Conservation (phyloP, 1,140 invertebrate species). For the Trichogramma pretiosum region DNA sequence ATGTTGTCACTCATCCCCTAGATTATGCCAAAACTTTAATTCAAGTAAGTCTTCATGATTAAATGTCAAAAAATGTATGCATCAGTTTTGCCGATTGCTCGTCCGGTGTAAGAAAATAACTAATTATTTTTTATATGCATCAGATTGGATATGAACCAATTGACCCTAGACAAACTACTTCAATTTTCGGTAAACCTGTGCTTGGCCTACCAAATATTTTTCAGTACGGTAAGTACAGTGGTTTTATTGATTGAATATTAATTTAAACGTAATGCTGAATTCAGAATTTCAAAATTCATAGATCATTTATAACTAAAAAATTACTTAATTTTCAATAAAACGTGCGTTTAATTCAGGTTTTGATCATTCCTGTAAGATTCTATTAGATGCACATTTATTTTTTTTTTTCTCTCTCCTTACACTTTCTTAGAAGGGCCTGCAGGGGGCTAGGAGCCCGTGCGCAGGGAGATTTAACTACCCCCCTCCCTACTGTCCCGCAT, state of each 20-base stretch:
- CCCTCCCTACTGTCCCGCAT: no score
- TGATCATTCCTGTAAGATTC: no score
- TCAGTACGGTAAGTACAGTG: conserved; percentile 61
- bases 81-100: no score
- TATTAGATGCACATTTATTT: no score
- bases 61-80: no score
- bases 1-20: conserved; percentile 59
- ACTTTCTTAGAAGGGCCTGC: no score
- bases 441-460: no score
- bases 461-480: no score
- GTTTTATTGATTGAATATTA: conserved; percentile 1
- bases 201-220: conserved; percentile 80
- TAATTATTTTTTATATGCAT: conserved; percentile 24
- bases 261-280: background rate
- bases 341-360: no score
- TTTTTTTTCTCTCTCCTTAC: no score
- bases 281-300: background rate
- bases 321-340: background rate
- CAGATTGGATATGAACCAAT: conserved; percentile 83
- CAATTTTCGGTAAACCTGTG: conserved; percentile 67
- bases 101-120: no score
- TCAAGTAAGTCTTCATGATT: conserved; percentile 51
- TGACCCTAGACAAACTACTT: conserved; percentile 59
- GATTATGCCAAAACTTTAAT: conserved; percentile 78
- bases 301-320: background rate